phyloP scores from a whole-genome alignment of 1,140 invertebrate genomes.

The Lucilia sericata region DNA sequence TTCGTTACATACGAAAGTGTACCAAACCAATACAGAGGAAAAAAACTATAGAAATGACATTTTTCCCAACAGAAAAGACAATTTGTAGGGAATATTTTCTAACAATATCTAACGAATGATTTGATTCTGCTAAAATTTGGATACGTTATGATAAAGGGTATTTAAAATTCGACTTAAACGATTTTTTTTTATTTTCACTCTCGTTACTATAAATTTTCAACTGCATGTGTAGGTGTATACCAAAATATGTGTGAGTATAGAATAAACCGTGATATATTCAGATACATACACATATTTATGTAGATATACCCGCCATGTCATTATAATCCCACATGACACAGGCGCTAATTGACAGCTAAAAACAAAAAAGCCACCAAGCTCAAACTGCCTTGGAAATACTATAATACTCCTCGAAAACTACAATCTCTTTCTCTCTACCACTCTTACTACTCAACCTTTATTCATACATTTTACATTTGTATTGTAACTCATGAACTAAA shows the following conservation, averaged over 20 bases:
- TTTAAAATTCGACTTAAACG: too few relatives aligned
- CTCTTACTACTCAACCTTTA: neutral
- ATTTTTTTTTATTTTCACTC: neutral
- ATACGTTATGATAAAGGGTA: too few relatives aligned
- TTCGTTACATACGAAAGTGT: too few relatives aligned
- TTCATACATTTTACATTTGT: neutral
- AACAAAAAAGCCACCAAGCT: constrained; percentile 10
- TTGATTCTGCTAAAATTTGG: too few relatives aligned
- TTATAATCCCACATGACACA: constrained; percentile 42
- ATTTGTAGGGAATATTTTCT: too few relatives aligned
- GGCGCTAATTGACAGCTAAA: constrained; percentile 43
- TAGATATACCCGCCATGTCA: constrained; percentile 14
- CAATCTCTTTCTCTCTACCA: too few relatives aligned
- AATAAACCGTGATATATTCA: neutral
- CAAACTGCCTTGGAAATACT: too few relatives aligned
- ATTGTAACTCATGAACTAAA: neutral
- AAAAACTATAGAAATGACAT: too few relatives aligned
- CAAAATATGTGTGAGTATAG: neutral
- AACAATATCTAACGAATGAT: too few relatives aligned
- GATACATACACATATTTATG: neutral
- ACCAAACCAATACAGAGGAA: too few relatives aligned
- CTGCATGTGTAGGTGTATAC: neutral
- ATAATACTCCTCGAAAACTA: too few relatives aligned
- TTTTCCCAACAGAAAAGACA: too few relatives aligned
- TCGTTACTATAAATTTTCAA: neutral